These are phyloP conservation scores for Acrocephalus scirpaceus DNA, from an alignment of 2,797 vertebrate species.

Conservation along the genomic window DNA sequence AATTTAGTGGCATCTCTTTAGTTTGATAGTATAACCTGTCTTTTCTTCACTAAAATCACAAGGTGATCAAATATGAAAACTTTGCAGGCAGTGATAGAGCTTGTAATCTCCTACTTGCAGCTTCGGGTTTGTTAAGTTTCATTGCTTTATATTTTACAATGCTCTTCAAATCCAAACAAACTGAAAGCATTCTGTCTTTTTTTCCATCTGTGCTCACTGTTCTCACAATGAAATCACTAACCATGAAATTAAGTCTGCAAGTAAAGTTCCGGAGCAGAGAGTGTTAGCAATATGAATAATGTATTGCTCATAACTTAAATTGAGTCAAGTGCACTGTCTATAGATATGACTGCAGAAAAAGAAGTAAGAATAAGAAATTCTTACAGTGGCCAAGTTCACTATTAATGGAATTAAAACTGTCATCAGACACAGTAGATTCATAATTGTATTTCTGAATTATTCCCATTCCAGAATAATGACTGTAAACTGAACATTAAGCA, in stretches of 20 bases:
- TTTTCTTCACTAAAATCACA: background rate
- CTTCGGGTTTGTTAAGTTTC: background rate
- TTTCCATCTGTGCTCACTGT: background rate
- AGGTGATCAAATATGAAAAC: background rate
- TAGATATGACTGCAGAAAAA: background rate
- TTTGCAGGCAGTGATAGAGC: background rate
- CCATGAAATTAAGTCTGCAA: conserved; percentile 39
- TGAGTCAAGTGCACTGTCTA: background rate
- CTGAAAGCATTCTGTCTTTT: conserved; percentile 14
- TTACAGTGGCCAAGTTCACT: background rate
- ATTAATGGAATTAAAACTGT: conserved; percentile 32
- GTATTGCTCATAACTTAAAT: conserved; percentile 29
- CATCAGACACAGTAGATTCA: background rate
- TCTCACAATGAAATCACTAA: conserved; percentile 29
- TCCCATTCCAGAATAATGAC: conserved; percentile 28
- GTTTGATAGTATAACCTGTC: background rate
- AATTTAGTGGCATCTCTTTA: background rate
- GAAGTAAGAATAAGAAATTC: conserved; percentile 24
- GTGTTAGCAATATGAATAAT: conserved; percentile 5
- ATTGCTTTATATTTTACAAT: background rate
- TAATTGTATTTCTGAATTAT: conserved; percentile 26
- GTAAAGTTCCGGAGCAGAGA: conserved; percentile 1
- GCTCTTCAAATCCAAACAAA: background rate
- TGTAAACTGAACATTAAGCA: conserved; percentile 3
- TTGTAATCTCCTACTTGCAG: background rate